Base-by-base conservation (phyloP, 2,888 invertebrate species). In the Polydesmus complanatus region DNA sequence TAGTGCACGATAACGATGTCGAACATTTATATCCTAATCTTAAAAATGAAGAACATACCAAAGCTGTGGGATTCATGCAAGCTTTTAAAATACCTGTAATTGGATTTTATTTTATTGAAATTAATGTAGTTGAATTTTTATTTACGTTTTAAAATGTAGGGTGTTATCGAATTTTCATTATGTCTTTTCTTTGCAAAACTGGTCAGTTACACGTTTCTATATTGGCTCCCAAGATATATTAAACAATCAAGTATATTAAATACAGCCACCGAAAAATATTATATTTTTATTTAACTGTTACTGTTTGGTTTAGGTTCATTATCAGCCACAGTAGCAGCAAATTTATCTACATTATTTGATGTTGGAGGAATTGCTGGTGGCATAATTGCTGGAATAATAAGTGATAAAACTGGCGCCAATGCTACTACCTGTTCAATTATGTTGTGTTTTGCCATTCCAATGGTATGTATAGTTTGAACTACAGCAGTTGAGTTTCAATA, bases 191-290 rank as follows among this genome's bases (percentile, higher is more conserved):
- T 96, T 75, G 89, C 94, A 14, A 96, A 96, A 75, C 80, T 96
- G 50, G 95, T 96, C 70, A 91, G 91, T 73, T 96, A 96, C 72
- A 96, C 95, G 62, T 96, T 96, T 77, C 81, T 96, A 55, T 96
- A 89, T 73, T 96, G 96, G 96, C 78, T 96, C 70, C 96, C 96
- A 23, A 74, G 85, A 2, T 96, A 94, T 70, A 91, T 96, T 63
- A 83, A 84, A 64, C 79, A 81, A 54, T 85, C 88, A 52, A 86
- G 92, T 92, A 73, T 85, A 87, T 70, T 55, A 5, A 52, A 14
- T 37, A 37, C 14, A 37, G 14, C 14, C 14, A 56, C n/a, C 5
- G 47, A 19, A 22, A 26, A 19, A 25, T 37, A 49, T 18, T 18
- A 49, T 56, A 22, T 54, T n/a, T 22, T 11, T 37, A 37, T 37